Base-by-base conservation (phyloP, 2,888 invertebrate genomes). In the Oscheius sp. region DNA sequence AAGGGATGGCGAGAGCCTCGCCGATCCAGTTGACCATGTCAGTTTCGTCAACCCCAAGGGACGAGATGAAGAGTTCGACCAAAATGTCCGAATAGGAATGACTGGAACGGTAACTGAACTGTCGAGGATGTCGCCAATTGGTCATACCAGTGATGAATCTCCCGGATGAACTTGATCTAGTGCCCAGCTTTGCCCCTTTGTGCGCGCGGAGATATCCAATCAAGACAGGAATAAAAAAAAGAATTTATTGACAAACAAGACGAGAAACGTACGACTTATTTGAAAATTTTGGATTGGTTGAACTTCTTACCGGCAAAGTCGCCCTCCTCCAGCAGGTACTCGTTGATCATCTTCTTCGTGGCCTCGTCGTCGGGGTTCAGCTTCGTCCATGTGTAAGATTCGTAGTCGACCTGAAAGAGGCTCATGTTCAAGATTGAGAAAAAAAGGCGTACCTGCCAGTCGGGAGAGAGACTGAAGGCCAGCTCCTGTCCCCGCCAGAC, bases 221-320 rank as follows among this genome's bases (percentile, higher is more conserved):
- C 21, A 21, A 21, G 21, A 21, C 21, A 42, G 42, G 7, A 42
- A 7, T 5, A 42, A 42, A 5, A 42, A 42, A 42, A 42, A 42
- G 42, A 42, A 42, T 42, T 42, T 42, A 42, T 5, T 42, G 42
- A 21, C 21, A 21, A 42, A 42, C 42, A 42, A 7, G 42, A 7
- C 3, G 4, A 42, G 7, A 3, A 42, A 42, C 4, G 42, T 3
- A 42, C 7, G 33, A 35, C n/a, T 86, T 83, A 99, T 92, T 99
- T 99, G 93, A 97, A 99, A 91, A 98, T 94, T 92, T 99, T 99
- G 91, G 98, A 99, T 92, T 98, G 96, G 92, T 96, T 96, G 92
- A 97, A 96, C 90, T 93, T 93, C 90, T 96, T 94, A 76, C 96
- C 97, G 70, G 92, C 90, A 90, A 94, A 94, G 90, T 97, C 95